Conservation (phyloP, 2,888 invertebrate genomes). For the Lasioglossum vierecki region DNA sequence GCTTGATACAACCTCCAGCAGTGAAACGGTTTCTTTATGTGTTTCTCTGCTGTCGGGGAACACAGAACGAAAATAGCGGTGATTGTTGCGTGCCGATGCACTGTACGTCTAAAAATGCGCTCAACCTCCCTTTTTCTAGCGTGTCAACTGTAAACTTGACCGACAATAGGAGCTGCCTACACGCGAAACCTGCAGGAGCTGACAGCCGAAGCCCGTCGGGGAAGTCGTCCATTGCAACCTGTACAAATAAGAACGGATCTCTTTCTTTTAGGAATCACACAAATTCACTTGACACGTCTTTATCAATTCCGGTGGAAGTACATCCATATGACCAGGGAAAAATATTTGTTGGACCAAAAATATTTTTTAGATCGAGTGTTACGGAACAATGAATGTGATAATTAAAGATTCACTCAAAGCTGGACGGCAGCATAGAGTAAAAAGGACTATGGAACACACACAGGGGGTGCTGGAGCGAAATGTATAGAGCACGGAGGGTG, state of each 20-base stretch:
- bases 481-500: neutral
- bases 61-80: constrained; percentile 40
- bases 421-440: neutral
- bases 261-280: neutral
- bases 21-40: neutral
- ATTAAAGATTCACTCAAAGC: neutral
- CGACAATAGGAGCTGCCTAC: constrained; percentile 60
- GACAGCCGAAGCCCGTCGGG: constrained; percentile 61
- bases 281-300: neutral
- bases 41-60: neutral
- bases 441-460: neutral
- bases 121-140: constrained; percentile 60
- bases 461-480: neutral
- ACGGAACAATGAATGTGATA: neutral
- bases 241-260: neutral
- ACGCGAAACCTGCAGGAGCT: constrained; percentile 69
- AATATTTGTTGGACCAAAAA: neutral
- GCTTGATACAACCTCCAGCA: neutral
- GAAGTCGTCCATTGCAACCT: constrained; percentile 37
- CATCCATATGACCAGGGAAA: neutral
- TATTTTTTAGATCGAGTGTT: neutral
- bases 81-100: constrained; percentile 55
- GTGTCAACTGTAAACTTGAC: constrained; percentile 70
- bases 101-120: constrained; percentile 52
- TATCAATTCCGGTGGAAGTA: too few species aligned